Conservation (phyloP, 2,888 invertebrate species). For the Athetis lepigone region DNA sequence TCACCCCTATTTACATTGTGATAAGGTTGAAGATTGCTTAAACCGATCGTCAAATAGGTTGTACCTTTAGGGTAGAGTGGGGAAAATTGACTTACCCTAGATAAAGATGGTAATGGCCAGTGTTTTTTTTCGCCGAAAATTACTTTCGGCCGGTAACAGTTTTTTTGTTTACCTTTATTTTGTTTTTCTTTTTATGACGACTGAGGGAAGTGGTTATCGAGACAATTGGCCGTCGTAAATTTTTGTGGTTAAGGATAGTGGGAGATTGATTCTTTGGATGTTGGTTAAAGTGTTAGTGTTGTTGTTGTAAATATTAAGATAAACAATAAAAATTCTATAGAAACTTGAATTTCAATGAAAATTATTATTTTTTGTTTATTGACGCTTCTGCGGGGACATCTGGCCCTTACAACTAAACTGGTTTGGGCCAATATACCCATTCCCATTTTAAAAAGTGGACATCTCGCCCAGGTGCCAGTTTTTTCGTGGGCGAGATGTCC, state of each 20-base stretch:
- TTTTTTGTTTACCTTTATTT: conserved; percentile 87
- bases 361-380: no score
- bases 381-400: no score
- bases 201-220: conserved; percentile 54
- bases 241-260: conserved; percentile 37
- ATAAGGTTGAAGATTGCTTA: conserved; percentile 63
- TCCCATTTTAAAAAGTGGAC: no score
- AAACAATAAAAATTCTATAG: no score
- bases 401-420: no score
- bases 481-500: no score
- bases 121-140: conserved; percentile 84
- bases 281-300: conserved; percentile 12
- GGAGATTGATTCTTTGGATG: conserved; percentile 34
- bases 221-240: conserved; percentile 58
- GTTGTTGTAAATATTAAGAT: conserved; percentile 2
- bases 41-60: conserved; percentile 29
- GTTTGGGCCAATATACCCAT: no score
- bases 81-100: conserved; percentile 89
- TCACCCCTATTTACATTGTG: conserved; percentile 41
- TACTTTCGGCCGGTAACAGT: conserved; percentile 83
- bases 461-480: no score
- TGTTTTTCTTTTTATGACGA: conserved; percentile 73
- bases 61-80: conserved; percentile 74
- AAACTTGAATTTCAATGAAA: no score
- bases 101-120: conserved; percentile 87